Evolutionary conservation across 2,797 vertebrate species (phyloP), one percentile per base, ranked within the genome.

Genomic region (Chaetophractus vellerosus): DNA sequence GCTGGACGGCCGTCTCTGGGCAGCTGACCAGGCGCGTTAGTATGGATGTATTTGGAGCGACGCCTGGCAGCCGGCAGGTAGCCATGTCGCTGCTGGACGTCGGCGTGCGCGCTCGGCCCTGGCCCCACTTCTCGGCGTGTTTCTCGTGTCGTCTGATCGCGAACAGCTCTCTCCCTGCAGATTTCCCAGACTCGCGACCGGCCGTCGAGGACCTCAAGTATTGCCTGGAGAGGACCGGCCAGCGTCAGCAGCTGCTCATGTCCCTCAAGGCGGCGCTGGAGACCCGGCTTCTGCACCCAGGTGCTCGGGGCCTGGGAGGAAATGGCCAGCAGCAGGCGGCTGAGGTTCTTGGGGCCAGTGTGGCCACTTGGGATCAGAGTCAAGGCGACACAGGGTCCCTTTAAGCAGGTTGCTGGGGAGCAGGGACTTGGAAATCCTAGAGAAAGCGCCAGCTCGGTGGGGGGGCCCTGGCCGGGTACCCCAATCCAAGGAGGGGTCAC

Each of bases 141-240:
- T n/a, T 11, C n/a, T 52, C 18, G 10, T 0, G 18, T 8, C 16
- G 8, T 48, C 1, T 48, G 3, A 33, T 57, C 72, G 9, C 82
- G 6, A 2, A 2, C 15, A 0, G 31, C 24, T 48, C 74, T 31
- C 52, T 75, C 0, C 81, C 48, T 52, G 3, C 96, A 99, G 99
- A 99, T 98, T 99, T 99, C 97, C 99, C 99, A 0, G 99, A 99
- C 94, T 99, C 99, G 0, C 99, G 99, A 97, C 99, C 99, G 0
- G 99, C 99, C 2, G 99, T 99, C 2, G 99, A 99, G 93, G 99
- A 99, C 90, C 98, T 99, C 81, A 99, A 99, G 97, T 99, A 99
- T 96, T 99, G 99, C 90, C 97, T 99, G 97, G 99, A 99, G 76
- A 98, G 99, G 96, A 99, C 99, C 4, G 99, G 99, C 95, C 99